Conservation (phyloP, 2,113 vertebrate genomes). For the Xenopus laevis region DNA sequence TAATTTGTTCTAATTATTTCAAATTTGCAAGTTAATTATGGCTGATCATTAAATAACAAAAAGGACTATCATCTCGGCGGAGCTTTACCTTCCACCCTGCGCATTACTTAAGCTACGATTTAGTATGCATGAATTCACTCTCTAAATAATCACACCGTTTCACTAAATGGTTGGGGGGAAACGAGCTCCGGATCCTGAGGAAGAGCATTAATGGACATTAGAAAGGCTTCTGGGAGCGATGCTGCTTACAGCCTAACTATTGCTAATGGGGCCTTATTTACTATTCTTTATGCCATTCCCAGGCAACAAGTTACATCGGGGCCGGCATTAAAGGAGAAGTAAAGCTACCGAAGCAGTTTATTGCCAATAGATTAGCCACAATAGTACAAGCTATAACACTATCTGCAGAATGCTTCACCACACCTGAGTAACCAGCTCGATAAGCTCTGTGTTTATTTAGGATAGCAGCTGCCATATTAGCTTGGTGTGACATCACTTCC, state of each 20-base stretch:
- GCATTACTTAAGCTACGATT: constrained; percentile 79
- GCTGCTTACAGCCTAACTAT: constrained; percentile 71
- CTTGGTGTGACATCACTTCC: no score
- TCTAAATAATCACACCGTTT: constrained; percentile 79
- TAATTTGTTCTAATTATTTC: constrained; percentile 88
- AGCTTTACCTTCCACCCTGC: constrained; percentile 78
- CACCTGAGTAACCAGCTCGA: no score
- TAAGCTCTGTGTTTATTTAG: no score
- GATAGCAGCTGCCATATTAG: no score
- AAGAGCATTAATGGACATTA: constrained; percentile 80
- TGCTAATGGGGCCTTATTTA: constrained; percentile 78
- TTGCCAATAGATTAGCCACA: no score
- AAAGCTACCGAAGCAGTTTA: no score
- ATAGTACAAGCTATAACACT: no score
- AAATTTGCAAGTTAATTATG: constrained; percentile 86
- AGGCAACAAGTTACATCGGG: no score
- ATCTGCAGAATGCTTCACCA: no score
- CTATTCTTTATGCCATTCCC: constrained; percentile 73
- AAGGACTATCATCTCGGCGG: constrained; percentile 75
- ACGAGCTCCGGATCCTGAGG: constrained; percentile 77
- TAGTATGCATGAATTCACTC: constrained; percentile 83
- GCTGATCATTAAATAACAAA: constrained; percentile 83
- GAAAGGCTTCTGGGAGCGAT: no score
- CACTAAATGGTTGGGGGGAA: constrained; percentile 79
- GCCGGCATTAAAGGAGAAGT: no score